Conservation (phyloP, 1,140 invertebrate species). For the Bombus soroeensis region DNA sequence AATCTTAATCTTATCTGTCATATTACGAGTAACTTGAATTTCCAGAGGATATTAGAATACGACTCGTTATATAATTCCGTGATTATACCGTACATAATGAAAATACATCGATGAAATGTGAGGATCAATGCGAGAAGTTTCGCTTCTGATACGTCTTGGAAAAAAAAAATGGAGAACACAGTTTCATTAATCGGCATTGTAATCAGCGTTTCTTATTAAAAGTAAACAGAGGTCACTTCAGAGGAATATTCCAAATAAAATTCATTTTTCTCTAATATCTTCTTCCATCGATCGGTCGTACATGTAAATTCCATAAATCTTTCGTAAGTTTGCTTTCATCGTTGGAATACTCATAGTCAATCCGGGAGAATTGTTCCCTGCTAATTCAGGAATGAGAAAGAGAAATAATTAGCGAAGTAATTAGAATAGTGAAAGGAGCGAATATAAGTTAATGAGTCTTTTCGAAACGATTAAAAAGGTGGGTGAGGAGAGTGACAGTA, state of each 20-base stretch:
- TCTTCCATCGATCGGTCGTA: neutral
- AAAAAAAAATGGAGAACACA: neutral
- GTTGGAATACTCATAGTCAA: neutral
- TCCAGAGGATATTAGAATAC: slow-evolving; percentile 4
- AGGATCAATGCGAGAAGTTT: neutral
- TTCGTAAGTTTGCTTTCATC: neutral
- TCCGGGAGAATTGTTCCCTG: neutral
- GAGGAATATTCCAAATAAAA: neutral
- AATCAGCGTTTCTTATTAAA: neutral
- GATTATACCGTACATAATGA: slow-evolving; percentile 2
- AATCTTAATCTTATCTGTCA: slow-evolving; percentile 42
- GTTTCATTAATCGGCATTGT: neutral
- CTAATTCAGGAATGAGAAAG: neutral
- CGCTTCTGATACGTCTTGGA: neutral
- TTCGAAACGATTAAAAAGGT: slow-evolving; percentile 71
- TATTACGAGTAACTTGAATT: neutral
- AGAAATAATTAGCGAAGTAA: neutral
- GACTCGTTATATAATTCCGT: neutral
- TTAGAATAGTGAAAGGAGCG: neutral
- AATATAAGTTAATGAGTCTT: slow-evolving; percentile 50
- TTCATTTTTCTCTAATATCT: neutral
- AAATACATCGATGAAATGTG: neutral
- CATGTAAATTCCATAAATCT: neutral
- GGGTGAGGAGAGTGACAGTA: slow-evolving; percentile 81
- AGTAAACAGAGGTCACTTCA: neutral